A percentile compares a stretch with the other conserved stretches of the same genome.
Evolutionary conservation across 2,888 invertebrate species (phyloP).

Genomic region (Plebejus anna): DNA sequence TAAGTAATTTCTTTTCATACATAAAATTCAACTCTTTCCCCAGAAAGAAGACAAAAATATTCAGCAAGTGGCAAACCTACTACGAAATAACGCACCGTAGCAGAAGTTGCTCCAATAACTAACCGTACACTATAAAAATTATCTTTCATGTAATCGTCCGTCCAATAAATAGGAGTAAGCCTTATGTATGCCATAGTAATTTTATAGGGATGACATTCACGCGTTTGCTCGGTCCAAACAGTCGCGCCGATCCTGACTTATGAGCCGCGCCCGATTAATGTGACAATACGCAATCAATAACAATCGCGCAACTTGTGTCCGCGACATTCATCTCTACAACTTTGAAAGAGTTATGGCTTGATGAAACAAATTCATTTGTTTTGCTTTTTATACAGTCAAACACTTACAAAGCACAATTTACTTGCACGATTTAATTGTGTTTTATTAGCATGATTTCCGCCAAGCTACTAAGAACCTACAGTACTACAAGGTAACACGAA

Average conservation of each 20-base stretch:
- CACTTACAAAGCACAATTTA: no score
- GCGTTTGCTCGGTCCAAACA: constrained; percentile 55
- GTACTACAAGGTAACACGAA: no score
- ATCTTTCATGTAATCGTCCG: constrained; percentile 33
- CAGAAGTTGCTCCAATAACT: constrained; percentile 25
- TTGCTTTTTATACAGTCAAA: not conserved
- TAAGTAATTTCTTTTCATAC: not conserved
- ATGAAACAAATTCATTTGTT: not conserved
- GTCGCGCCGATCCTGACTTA: constrained; percentile 63
- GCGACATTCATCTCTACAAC: constrained; percentile 51
- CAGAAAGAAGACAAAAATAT: not conserved
- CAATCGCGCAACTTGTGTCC: constrained; percentile 58
- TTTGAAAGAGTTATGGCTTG: constrained; percentile 10
- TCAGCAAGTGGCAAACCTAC: not conserved
- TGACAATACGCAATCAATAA: constrained; percentile 73
- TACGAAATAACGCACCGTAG: not conserved
- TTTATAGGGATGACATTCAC: constrained; percentile 47
- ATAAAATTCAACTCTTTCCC: not conserved
- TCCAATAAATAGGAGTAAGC: constrained; percentile 35
- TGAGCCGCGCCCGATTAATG: constrained; percentile 42
- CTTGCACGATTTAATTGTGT: no score
- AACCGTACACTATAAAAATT: constrained; percentile 10
- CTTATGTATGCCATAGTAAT: constrained; percentile 33
- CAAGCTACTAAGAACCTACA: no score
- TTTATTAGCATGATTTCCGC: no score